Evolutionary conservation across 2,888 invertebrate genomes (phyloP).

Genomic region (Cerastis rubricosa): DNA sequence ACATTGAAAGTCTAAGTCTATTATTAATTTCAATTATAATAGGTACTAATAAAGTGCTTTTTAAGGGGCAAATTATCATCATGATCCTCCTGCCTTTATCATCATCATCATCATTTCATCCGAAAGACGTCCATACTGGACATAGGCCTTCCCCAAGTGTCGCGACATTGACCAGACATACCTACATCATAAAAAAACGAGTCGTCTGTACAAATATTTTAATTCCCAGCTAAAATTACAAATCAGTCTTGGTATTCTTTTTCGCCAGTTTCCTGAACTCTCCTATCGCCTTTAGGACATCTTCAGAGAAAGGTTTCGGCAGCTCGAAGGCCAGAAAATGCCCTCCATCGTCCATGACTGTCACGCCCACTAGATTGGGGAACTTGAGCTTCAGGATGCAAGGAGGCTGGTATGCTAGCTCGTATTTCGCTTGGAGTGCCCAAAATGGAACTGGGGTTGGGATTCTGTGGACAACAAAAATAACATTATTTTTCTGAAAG

Average conservation of each 20-base stretch:
- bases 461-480: slow-evolving; percentile 83
- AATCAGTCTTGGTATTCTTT: slow-evolving; percentile 77
- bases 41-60: no score
- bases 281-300: slow-evolving; percentile 88
- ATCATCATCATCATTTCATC: no score
- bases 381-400: slow-evolving; percentile 91
- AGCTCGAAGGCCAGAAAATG: slow-evolving; percentile 96
- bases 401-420: slow-evolving; percentile 91
- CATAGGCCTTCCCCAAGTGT: no score
- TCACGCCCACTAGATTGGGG: slow-evolving; percentile 92
- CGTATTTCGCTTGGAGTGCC: slow-evolving; percentile 93
- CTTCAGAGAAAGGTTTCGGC: slow-evolving; percentile 93
- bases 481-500: no score
- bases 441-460: slow-evolving; percentile 93
- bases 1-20: no score
- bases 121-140: no score
- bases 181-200: no score
- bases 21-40: no score
- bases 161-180: no score
- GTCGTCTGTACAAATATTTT: not conserved
- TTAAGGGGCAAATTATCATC: no score
- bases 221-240: slow-evolving; percentile 77
- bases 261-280: slow-evolving; percentile 73
- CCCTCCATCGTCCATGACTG: slow-evolving; percentile 92
- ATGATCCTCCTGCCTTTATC: no score